These are phyloP conservation scores for Tapirus indicus DNA, from an alignment of 2,797 vertebrate species.

Conservation along the genomic window DNA sequence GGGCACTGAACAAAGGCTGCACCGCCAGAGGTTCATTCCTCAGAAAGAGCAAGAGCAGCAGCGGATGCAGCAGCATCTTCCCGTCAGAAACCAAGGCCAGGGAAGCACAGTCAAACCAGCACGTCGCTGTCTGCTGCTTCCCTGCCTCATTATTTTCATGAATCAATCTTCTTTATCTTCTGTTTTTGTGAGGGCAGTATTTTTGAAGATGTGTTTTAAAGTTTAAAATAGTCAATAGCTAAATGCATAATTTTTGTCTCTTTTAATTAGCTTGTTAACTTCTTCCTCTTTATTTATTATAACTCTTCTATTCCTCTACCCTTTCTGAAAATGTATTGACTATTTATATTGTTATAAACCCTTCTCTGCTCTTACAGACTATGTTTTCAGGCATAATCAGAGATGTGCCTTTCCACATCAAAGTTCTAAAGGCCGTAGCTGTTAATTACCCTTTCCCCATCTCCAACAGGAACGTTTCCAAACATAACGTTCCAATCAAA, in stretches of 20 bases:
- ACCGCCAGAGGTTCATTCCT: not conserved
- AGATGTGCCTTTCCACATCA: constrained; percentile 27
- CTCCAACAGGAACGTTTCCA: not conserved
- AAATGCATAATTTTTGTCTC: not conserved
- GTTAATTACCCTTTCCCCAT: constrained; percentile 54
- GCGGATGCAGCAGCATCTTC: not conserved
- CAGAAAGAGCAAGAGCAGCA: constrained; percentile 20
- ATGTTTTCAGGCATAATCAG: not conserved
- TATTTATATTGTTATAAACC: constrained; percentile 10
- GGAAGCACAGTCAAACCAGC: not conserved
- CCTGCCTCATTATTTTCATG: rapidly evolving
- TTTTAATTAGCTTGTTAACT: constrained; percentile 73
- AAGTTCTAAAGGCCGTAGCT: constrained; percentile 42
- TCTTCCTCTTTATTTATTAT: constrained; percentile 66
- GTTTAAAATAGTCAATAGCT: constrained; percentile 61
- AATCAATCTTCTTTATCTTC: not conserved
- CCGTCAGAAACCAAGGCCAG: not conserved
- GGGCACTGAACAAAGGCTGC: not conserved
- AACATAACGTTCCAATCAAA: constrained; percentile 60
- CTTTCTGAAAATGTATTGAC: not conserved
- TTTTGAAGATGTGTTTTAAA: constrained; percentile 18
- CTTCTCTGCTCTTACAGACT: not conserved
- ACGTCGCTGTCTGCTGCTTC: not conserved
- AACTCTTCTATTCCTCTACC: not conserved
- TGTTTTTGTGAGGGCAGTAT: not conserved